phyloP scores from a whole-genome alignment of 53 echinoderm and acorn worm genomes.

The Pentamera pediparva region DNA sequence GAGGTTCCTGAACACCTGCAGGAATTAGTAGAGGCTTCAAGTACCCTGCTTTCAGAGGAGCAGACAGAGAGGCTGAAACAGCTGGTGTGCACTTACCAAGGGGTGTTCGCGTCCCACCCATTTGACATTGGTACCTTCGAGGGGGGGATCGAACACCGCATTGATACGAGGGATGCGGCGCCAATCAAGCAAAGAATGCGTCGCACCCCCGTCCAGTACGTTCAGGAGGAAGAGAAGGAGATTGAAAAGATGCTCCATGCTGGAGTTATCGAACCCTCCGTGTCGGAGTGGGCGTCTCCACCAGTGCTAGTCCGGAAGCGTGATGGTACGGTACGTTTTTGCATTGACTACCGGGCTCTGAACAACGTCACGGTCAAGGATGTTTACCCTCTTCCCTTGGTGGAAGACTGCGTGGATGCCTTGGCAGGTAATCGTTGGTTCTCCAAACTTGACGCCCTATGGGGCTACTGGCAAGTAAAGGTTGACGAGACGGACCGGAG shows the following conservation, averaged over 20 bases:
- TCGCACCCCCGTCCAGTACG: slow-evolving; percentile 39
- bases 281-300: slow-evolving; percentile 43
- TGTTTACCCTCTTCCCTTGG: slow-evolving; percentile 45
- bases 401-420: slow-evolving; percentile 53
- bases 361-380: slow-evolving; percentile 44
- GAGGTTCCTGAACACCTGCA: slow-evolving; percentile 19
- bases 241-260: slow-evolving; percentile 30
- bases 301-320: slow-evolving; percentile 34
- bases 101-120: slow-evolving; percentile 25
- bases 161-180: slow-evolving; percentile 34
- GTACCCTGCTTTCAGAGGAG: not conserved
- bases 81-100: not conserved
- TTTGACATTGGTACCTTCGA: slow-evolving; percentile 27
- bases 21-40: not conserved
- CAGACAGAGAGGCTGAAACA: not conserved
- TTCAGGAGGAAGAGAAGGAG: slow-evolving; percentile 22
- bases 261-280: slow-evolving; percentile 37
- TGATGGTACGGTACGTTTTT: slow-evolving; percentile 44
- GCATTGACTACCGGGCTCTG: slow-evolving; percentile 42
- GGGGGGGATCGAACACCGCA: not conserved
- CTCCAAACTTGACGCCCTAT: slow-evolving; percentile 44
- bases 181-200: slow-evolving; percentile 47
- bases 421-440: slow-evolving; percentile 48
- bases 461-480: slow-evolving; percentile 51
- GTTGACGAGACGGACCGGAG: slow-evolving; percentile 28